Percentiles rank a stretch among this genome's conserved stretches.
These are phyloP conservation scores for Catharus fuscescens DNA, from an alignment of 2,113 vertebrate species.

Conservation along the genomic window DNA sequence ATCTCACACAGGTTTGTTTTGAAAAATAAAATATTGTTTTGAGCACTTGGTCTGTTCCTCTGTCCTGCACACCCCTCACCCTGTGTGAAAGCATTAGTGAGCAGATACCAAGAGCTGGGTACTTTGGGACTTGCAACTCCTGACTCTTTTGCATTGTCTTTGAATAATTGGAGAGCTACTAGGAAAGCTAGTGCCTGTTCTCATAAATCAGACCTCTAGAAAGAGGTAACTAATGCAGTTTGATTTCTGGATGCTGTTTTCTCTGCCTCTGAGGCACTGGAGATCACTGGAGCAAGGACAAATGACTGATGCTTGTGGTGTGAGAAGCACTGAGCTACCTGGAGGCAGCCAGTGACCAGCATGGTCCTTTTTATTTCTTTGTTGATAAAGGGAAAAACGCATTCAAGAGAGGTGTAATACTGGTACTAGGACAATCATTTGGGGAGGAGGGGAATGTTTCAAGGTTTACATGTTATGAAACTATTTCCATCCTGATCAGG, in stretches of 20 bases:
- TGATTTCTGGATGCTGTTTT: background rate
- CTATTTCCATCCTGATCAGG: background rate
- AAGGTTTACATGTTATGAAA: background rate
- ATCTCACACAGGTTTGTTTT: background rate
- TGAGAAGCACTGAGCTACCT: background rate
- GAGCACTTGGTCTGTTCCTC: background rate
- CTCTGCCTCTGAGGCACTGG: background rate
- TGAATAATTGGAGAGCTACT: background rate
- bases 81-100: background rate
- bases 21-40: background rate
- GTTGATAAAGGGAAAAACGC: background rate
- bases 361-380: background rate
- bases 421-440: background rate
- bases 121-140: background rate
- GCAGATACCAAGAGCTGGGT: background rate
- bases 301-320: background rate
- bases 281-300: background rate
- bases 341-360: background rate
- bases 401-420: background rate
- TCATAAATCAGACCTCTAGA: background rate
- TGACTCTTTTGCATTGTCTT: background rate
- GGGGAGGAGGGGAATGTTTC: background rate
- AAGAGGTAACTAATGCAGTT: background rate
- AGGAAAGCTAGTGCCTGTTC: background rate
- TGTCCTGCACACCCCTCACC: background rate